Base-by-base conservation (phyloP, 2,888 invertebrate genomes). In the Cremastinae sp. region DNA sequence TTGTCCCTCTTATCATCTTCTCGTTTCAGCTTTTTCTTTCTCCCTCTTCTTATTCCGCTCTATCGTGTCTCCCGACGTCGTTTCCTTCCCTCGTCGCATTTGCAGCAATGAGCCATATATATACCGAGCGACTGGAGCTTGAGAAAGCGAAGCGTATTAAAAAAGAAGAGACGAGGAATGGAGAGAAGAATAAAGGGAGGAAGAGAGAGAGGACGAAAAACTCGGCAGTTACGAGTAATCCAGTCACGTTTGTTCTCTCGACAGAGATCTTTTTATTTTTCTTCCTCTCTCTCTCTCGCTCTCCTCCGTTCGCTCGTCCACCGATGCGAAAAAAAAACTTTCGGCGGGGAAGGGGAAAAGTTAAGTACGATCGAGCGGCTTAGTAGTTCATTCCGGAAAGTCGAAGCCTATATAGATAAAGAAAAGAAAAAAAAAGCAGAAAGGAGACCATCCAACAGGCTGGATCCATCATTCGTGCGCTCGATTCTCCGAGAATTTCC, bases 1-100 rank as follows among this genome's bases (percentile, higher is more conserved):
- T 74, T 70, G 72, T 77, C 65, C 38, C 62, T 64, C 14, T n/a
- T 41, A n/a, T 20, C n/a, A 28, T 12, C 14, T 43, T 43, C 58
- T 43, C n/a, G n/a, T n/a, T n/a, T n/a, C n/a, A n/a, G n/a, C 54
- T 14, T 14, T 22, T 14, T 18, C 62, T 53, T 43, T 12, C n/a
- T 65, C n/a, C 45, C 9, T 14, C 14, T 18, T 12, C 36, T 10
- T 65, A 9, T 61, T 62, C 64, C 54, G 41, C 20, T 22, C 41
- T 20, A 10, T 12, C 58, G 43, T 22, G 12, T 43, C 7, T 49
- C 41, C 22, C 16, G 10, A 43, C 41, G 22, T 43, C 20, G 41
- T 43, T 5, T 41, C 36, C 38, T 36, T 14, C 58, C 36, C 56
- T 41, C 58, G 14, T 16, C 36, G 10, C n/a, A n/a, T n/a, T n/a